Evolutionary conservation across 2,797 vertebrate species (phyloP).

Genomic region (Anableps anableps): DNA sequence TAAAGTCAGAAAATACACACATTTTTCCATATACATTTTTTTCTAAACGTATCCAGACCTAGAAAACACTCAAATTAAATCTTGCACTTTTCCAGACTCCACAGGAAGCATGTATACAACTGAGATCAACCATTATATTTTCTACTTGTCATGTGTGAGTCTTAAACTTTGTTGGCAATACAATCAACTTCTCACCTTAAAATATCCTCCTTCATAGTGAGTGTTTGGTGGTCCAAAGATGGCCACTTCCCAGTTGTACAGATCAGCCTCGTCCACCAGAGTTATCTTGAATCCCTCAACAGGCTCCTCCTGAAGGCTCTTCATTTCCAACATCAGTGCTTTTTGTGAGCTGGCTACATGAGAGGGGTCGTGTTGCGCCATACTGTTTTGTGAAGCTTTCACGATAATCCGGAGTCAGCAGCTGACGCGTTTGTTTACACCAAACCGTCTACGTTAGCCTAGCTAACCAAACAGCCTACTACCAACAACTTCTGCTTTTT

Average conservation of each 20-base stretch:
- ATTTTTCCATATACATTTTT: background rate
- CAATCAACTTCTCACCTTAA: slow-evolving; percentile 85
- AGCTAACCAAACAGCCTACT: slow-evolving; percentile 47
- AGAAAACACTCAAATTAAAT: background rate
- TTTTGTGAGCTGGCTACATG: slow-evolving; percentile 95
- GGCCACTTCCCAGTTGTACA: slow-evolving; percentile 99
- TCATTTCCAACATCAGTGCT: slow-evolving; percentile 93
- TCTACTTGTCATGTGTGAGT: background rate
- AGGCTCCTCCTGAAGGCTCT: slow-evolving; percentile 97
- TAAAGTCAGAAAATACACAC: too few species aligned
- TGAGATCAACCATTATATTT: background rate
- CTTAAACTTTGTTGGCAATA: background rate
- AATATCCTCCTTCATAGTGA: slow-evolving; percentile 96
- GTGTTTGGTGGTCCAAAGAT: slow-evolving; percentile 98
- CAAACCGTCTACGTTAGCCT: slow-evolving; percentile 24
- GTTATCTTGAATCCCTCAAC: slow-evolving; percentile 97
- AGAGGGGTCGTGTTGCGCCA: slow-evolving; percentile 86
- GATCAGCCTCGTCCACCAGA: slow-evolving; percentile 94
- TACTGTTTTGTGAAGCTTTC: slow-evolving; percentile 54
- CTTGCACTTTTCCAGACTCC: background rate
- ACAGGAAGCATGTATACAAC: background rate
- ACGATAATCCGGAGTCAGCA: slow-evolving; percentile 34
- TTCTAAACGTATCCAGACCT: background rate
- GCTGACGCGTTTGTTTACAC: slow-evolving; percentile 54
- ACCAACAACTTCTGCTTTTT: slow-evolving; percentile 38